Percentiles rank a stretch among this genome's conserved stretches.
phyloP scores from a whole-genome alignment of 1,140 invertebrate species.

The Caenorhabditis brenneri region DNA sequence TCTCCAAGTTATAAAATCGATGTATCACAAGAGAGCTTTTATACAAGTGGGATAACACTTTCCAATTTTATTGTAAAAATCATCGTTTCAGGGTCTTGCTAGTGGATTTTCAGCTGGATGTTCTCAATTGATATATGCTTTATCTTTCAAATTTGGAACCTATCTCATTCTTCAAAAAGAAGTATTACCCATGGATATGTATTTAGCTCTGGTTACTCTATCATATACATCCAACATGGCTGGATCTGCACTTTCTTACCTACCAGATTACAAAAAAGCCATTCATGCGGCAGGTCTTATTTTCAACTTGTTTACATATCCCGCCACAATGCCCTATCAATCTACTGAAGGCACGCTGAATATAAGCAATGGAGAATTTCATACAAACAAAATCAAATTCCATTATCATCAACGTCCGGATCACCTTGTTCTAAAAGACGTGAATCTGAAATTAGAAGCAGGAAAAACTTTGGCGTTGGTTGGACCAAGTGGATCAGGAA shows the following conservation, averaged over 20 bases:
- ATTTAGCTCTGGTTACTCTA: constrained; percentile 26
- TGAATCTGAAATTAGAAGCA: constrained; percentile 71
- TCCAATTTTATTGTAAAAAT: neutral
- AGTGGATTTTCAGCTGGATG: constrained; percentile 58
- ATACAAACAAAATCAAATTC: constrained; percentile 54
- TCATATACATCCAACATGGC: constrained; percentile 52
- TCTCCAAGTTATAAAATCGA: constrained; percentile 31
- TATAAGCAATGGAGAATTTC: neutral
- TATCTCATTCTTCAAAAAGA: constrained; percentile 58
- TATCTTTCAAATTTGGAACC: constrained; percentile 68
- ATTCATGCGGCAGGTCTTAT: constrained; percentile 49
- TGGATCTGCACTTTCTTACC: constrained; percentile 45
- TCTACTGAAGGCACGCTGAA: neutral
- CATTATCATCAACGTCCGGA: constrained; percentile 55
- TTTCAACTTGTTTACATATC: constrained; percentile 56
- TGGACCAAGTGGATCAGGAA: constrained; percentile 74
- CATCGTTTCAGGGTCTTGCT: constrained; percentile 34
- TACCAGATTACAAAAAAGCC: constrained; percentile 60
- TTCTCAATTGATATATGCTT: constrained; percentile 70
- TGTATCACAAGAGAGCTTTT: constrained; percentile 9
- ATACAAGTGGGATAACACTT: neutral
- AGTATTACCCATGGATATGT: constrained; percentile 33
- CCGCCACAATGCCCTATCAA: constrained; percentile 20
- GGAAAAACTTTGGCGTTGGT: constrained; percentile 74
- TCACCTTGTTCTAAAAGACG: constrained; percentile 44